Evolutionary conservation across 1,140 invertebrate species (phyloP), one percentile per base, ranked within the genome.

Genomic region (Leptestheria dahalacensis): DNA sequence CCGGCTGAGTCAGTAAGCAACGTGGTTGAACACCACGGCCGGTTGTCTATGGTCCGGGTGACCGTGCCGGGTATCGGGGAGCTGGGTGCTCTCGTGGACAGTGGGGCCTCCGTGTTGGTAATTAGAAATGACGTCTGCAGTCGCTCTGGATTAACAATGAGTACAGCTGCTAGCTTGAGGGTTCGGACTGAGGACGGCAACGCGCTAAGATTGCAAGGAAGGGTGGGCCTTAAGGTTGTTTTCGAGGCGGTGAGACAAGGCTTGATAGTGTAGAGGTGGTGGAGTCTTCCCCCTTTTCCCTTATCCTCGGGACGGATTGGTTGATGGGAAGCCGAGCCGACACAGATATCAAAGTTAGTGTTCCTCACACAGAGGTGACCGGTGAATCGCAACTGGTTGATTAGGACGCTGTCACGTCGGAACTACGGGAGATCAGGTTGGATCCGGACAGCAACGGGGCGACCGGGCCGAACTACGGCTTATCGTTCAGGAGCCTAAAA

Each of bases 51-150:
- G 21, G 51, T 53, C 3, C 20, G 12, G 3, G 9, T 53, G 23
- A 53, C 51, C 2, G 23, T 12, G 26, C 4, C 6, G 15, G 48
- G 48, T 3, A 23, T 20, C 48, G 48, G 24, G 24, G 3, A 20
- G 3, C 3, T 49, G 3, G 55, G 47, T 4, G 55, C 55, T 1
- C 2, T 57, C 12, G 55, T 57, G 21, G 29, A 57, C 24, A 18
- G 55, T 41, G 55, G 55, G 23, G 55, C 23, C 1, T 33, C 28
- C 1, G 23, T 57, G 12, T 20, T 20, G 18, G 55, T 57, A 3
- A 57, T 57, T 24, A n/a, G 55, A n/a, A 28, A 3, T 12, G 55
- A 57, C 23, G 55, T 57, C 15, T n/a, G n/a, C n/a, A n/a, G 12
- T 41, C 28, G n/a, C 33, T 4, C 33, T 6, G 24, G 48, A 20